Evolutionary conservation across 2,888 invertebrate species (phyloP), one percentile per base, ranked within the genome.

Genomic region (Oligia strigilis): DNA sequence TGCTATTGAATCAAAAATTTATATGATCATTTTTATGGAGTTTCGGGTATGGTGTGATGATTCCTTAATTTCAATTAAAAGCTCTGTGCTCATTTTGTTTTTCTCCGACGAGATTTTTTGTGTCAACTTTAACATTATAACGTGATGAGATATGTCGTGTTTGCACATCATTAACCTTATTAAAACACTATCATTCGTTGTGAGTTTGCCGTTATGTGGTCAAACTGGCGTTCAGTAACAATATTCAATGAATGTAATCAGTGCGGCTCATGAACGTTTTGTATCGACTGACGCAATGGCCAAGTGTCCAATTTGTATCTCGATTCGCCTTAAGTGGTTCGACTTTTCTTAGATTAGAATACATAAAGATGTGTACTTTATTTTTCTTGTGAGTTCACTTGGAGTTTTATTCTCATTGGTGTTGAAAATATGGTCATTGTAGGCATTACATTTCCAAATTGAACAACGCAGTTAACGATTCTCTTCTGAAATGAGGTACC

Each of bases 251-350:
- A 96, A 91, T 91, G 91, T 94, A 96, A 96, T 96, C 95, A 95
- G 93, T 93, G 93, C 90, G 89, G 91, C 92, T 94, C 94, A 93
- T 93, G 93, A 95, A 92, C 93, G 93, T 89, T 93, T 93, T 89
- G 94, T 94, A 93, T 94, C 93, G 92, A 93, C 95, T 97, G 96
- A 96, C 96, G 96, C 95, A 96, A 96, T 93, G 90, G 86, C 90
- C 95, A 93, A 94, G 95, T 95, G 96, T 94, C 94, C 96, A 96
- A 96, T 96, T 96, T 96, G 96, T 95, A 94, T 94, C 95, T 94
- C 93, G 92, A 93, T 92, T 94, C 91, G 90, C 92, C 91, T 95
- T 94, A 96, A 96, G 95, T 96, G 96, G 95, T 95, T 93, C 92
- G 95, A 95, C 94, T 96, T 95, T 94, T 94, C 94, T 94, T 95